Evolutionary conservation across 2,113 vertebrate genomes (phyloP), one percentile per base, ranked within the genome.

Genomic region (Oplegnathus fasciatus): DNA sequence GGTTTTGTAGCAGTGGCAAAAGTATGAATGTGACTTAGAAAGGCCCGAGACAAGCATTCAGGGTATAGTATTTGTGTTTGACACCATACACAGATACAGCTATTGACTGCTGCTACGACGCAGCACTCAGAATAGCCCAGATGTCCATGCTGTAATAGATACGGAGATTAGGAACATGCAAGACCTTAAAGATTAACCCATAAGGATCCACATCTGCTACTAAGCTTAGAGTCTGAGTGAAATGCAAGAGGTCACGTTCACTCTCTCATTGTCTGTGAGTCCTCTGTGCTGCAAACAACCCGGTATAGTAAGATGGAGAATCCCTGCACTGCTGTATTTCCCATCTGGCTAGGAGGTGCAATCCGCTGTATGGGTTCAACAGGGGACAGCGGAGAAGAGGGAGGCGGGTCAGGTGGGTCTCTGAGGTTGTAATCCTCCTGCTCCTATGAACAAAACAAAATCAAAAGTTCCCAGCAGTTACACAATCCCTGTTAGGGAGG

Each of bases 401-500:
- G 61, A 83, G 84, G 54, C 24, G 18, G 85, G 85, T 90, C 89
- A 91, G 88, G 84, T 90, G 81, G 92, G 74, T 92, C 83, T 87
- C 84, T 28, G 67, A 84, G 85, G 81, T 81, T 74, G 60, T 92
- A 92, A 94, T 95, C 88, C 89, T 92, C 76, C 89, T 80, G 89
- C 82, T 82, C 83, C 79, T 70, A 84, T 89, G 75, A 78, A 81
- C 65, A 83, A 73, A 91, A 91, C 75, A 87, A 87, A 90, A 91
- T 85, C 87, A 84, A 78, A 89, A 78, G 83, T 94, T 92, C 82
- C 82, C 87, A 87, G 87, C 76, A 74, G 90, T 94, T 94, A 85
- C 87, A 93, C 90, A 95, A 93, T 93, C 85, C 50, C 84, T 84
- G 84, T 89, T 82, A 87, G 80, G 80, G 85, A 92, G 67, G 75